Evolutionary conservation across 2,888 invertebrate genomes (phyloP).

Genomic region (Brassicogethes aeneus): DNA sequence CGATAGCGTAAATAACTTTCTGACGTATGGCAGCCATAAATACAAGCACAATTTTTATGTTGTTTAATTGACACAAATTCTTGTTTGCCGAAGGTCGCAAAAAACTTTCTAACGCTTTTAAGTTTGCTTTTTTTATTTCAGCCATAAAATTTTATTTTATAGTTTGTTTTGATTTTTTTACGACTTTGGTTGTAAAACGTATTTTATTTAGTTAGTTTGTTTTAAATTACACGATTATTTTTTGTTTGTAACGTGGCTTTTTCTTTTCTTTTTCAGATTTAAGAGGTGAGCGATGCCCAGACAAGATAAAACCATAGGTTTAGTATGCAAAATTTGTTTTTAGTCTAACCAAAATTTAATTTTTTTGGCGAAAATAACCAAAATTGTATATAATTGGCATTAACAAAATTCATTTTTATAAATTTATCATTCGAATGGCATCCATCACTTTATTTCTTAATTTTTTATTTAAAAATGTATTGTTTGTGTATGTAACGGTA

Average conservation of each 20-base stretch:
- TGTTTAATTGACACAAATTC: conserved; percentile 4
- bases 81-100: conserved; percentile 1
- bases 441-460: conserved; percentile 1
- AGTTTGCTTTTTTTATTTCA: not conserved
- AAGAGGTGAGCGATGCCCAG: conserved; percentile 14
- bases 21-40: not conserved
- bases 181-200: too few relatives aligned
- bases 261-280: conserved; percentile 20
- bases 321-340: conserved; percentile 1
- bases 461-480: too few relatives aligned
- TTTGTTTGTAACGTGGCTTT: conserved; percentile 5
- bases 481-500: not conserved
- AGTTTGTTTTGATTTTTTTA: not conserved
- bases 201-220: too few relatives aligned
- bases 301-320: not conserved
- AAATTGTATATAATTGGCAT: conserved; percentile 1
- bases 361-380: not conserved
- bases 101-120: conserved; percentile 6
- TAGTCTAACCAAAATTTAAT: not conserved
- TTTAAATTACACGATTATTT: too few relatives aligned
- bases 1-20: not conserved
- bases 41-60: conserved; percentile 4
- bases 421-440: not conserved
- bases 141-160: not conserved
- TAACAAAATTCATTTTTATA: not conserved